Evolutionary conservation across 2,113 vertebrate genomes (phyloP), one percentile per base, ranked within the genome.

Genomic region (Coryphaenoides rupestris): DNA sequence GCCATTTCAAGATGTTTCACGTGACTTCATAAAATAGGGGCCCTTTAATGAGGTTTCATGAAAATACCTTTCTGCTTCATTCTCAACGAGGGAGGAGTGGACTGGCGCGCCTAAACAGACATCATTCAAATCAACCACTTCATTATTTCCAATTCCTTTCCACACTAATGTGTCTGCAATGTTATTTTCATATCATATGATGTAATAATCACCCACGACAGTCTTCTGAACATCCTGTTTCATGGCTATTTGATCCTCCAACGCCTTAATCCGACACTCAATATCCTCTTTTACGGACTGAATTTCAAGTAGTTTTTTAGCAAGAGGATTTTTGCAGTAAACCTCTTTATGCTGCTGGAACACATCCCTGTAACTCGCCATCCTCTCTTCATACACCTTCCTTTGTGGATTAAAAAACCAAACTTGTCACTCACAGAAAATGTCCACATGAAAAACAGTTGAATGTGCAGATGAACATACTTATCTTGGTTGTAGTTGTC

Each of bases 241-340:
- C n/a, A 65, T 58, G 55, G 23, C 59, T 62, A 90, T 86, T 57
- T 76, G 69, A 22, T 84, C 77, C 50, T 89, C 87, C 49, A 57
- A 86, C 21, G 13, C 62, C 56, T 73, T 79, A 47, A 90, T 84
- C 65, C 84, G 72, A 17, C 19, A 58, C 50, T 90, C 84, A 23
- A 85, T 84, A 40, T 86, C 81, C 58, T 87, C 83, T 17, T 82
- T 90, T 52, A 88, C 78, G 6, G 70, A 65, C 70, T 88, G 84
- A 58, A 87, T 67, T 45, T 10, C 4, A 0, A 91, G 65, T 21
- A 91, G 80, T 47, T 84, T 86, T 58, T 84, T 77, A 50, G 86
- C 90, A 4, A 80, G 50, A 19, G 86, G 74, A 63, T 73, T 81
- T 68, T 84, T 63, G 26, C 57, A 83, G 74, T 88, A 91, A 50